These are phyloP conservation scores for Zelleria hepariella DNA, from an alignment of 2,888 invertebrate genomes.

Conservation along the genomic window DNA sequence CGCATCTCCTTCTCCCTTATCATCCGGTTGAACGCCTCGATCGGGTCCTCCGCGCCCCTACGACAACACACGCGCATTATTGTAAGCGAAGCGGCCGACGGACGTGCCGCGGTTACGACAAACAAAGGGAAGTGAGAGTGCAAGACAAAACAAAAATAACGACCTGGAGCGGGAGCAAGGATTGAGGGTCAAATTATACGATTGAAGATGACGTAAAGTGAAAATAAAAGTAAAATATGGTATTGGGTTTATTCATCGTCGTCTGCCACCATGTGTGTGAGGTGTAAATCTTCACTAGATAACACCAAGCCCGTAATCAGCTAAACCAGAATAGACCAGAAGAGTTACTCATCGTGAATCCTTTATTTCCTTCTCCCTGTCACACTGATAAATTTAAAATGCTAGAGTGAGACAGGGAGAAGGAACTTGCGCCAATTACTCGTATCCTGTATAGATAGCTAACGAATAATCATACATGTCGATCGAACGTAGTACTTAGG, in stretches of 20 bases:
- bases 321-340: background rate
- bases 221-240: background rate
- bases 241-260: background rate
- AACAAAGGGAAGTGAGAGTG: background rate
- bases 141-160: background rate
- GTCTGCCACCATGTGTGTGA: background rate
- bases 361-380: too few relatives aligned
- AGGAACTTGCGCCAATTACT: too few relatives aligned
- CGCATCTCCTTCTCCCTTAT: slow-evolving; percentile 87
- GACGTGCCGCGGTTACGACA: background rate
- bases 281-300: background rate
- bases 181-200: background rate
- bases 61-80: background rate
- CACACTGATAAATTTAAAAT: too few relatives aligned
- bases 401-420: too few relatives aligned
- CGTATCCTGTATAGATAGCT: too few relatives aligned
- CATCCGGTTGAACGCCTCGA: slow-evolving; percentile 90
- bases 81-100: background rate
- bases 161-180: background rate
- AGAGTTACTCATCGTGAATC: too few relatives aligned
- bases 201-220: background rate
- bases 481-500: too few relatives aligned
- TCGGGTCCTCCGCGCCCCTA: slow-evolving; percentile 79
- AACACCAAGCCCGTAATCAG: background rate
- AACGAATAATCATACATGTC: too few relatives aligned